Conservation (phyloP, 1,140 invertebrate genomes). For the Dreissena polymorpha region DNA sequence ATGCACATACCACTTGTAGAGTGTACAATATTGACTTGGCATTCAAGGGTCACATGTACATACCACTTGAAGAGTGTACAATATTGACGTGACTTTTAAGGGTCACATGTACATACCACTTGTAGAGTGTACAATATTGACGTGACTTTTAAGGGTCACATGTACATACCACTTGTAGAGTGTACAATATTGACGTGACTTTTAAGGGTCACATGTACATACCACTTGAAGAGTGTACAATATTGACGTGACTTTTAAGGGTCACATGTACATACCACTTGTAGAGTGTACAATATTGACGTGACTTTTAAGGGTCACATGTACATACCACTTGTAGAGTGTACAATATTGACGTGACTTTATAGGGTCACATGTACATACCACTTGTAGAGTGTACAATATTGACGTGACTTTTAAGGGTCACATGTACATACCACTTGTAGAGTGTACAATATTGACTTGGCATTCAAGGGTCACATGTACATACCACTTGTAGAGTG, state of each 20-base stretch:
- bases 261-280: conserved; percentile 67
- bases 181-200: conserved; percentile 9
- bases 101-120: conserved; percentile 66
- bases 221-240: conserved; percentile 75
- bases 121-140: conserved; percentile 66
- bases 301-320: not conserved
- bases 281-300: conserved; percentile 63
- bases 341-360: too few species aligned
- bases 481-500: conserved; percentile 74
- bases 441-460: conserved; percentile 60
- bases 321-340: conserved; percentile 74
- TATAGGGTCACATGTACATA: conserved; percentile 52
- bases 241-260: too few species aligned
- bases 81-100: too few species aligned
- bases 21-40: conserved; percentile 45
- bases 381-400: conserved; percentile 75
- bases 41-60: conserved; percentile 40
- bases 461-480: not conserved
- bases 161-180: conserved; percentile 73
- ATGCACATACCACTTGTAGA: conserved; percentile 72
- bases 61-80: conserved; percentile 75
- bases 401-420: not conserved
- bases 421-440: conserved; percentile 68
- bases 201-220: conserved; percentile 42
- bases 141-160: not conserved